Evolutionary conservation across 2,113 vertebrate species (phyloP).

Genomic region (Cephalopterus ornatus): DNA sequence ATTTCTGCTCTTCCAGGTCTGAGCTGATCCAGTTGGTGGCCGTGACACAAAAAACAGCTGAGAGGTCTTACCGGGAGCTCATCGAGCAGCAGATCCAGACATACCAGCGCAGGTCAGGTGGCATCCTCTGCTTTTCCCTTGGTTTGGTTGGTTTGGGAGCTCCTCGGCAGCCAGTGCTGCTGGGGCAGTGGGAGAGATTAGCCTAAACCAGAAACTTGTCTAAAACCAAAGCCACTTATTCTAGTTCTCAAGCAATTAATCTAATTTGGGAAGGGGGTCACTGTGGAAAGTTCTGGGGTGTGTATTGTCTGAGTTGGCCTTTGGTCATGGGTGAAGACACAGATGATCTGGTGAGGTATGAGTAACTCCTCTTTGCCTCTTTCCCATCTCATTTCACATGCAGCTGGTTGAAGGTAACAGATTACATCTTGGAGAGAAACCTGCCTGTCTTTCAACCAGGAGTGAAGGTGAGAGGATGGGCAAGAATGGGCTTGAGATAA

Average conservation of each 20-base stretch:
- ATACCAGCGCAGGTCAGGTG: constrained; percentile 89
- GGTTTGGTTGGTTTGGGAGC: background rate
- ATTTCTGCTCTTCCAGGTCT: constrained; percentile 75
- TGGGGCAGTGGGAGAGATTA: background rate
- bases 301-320: background rate
- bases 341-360: background rate
- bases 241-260: background rate
- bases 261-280: background rate
- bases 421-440: constrained; percentile 86
- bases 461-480: constrained; percentile 81
- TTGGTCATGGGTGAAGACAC: background rate
- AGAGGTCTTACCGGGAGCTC: constrained; percentile 87
- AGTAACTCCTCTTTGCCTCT: background rate
- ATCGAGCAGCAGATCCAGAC: constrained; percentile 92
- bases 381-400: background rate
- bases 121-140: background rate
- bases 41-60: constrained; percentile 90
- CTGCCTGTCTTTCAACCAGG: constrained; percentile 87
- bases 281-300: background rate
- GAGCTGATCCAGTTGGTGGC: constrained; percentile 96
- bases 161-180: background rate
- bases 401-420: constrained; percentile 93
- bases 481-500: background rate
- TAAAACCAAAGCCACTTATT: background rate
- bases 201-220: background rate